Evolutionary conservation across 2,888 invertebrate genomes (phyloP).

Genomic region (Tillus elongatus): DNA sequence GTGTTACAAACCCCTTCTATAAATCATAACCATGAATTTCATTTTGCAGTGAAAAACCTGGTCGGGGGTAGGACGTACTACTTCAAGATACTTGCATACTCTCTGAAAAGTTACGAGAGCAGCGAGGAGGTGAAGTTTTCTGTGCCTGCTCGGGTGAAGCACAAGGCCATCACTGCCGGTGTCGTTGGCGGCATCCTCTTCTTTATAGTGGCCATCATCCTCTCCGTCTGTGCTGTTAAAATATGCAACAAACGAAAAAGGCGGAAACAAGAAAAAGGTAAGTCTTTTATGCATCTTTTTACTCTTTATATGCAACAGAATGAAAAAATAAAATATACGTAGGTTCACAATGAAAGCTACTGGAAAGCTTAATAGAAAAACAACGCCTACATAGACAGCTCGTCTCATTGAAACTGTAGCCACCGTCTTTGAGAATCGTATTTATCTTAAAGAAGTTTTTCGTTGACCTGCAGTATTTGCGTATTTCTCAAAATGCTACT

Average conservation of each 20-base stretch:
- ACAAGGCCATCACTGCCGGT: constrained; percentile 93
- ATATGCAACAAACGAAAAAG: constrained; percentile 95
- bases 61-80: constrained; percentile 86
- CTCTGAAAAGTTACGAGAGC: constrained; percentile 75
- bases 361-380: too few relatives aligned
- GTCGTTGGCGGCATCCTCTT: constrained; percentile 94
- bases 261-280: constrained; percentile 97
- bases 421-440: too few relatives aligned
- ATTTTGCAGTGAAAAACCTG: constrained; percentile 71
- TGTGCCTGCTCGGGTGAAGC: constrained; percentile 83
- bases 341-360: too few relatives aligned
- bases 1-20: neutral
- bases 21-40: too few relatives aligned
- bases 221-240: constrained; percentile 95
- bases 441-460: too few relatives aligned
- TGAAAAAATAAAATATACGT: too few relatives aligned
- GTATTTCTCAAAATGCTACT: too few relatives aligned
- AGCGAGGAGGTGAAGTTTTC: constrained; percentile 83
- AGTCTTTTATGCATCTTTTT: too few relatives aligned
- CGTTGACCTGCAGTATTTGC: too few relatives aligned
- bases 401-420: too few relatives aligned
- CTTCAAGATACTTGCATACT: constrained; percentile 84
- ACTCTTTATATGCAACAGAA: too few relatives aligned
- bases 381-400: too few relatives aligned
- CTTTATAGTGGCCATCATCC: constrained; percentile 94